Evolutionary conservation across 2,888 invertebrate genomes (phyloP).

Genomic region (Drosophila birchii): DNA sequence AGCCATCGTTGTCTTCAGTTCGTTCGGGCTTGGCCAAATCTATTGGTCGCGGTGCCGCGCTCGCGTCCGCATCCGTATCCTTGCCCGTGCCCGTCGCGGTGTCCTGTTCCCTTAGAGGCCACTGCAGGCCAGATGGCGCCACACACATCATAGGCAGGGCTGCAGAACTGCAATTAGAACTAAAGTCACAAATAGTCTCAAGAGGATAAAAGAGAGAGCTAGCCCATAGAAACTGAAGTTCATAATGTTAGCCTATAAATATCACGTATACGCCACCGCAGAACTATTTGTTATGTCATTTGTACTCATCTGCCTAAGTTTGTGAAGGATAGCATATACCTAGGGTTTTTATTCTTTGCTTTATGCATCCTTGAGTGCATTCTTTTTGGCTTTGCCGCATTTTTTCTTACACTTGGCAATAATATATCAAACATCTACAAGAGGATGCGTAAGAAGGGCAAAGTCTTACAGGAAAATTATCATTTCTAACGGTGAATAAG

Average conservation of each 20-base stretch:
- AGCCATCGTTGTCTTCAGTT: conserved; percentile 75
- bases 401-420: background rate
- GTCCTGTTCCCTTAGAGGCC: conserved; percentile 10
- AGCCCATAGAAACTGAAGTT: background rate
- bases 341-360: background rate
- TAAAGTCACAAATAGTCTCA: background rate
- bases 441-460: background rate
- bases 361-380: background rate
- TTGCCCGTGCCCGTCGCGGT: conserved; percentile 7
- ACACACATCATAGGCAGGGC: conserved; percentile 23
- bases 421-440: background rate
- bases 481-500: no score
- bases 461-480: no score
- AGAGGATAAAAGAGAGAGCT: background rate
- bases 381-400: background rate
- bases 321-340: background rate
- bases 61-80: conserved; percentile 39
- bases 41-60: conserved; percentile 74
- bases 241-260: background rate
- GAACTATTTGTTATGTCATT: background rate
- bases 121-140: conserved; percentile 60
- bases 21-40: conserved; percentile 75
- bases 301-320: background rate
- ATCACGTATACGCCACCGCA: background rate
- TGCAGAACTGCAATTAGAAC: conserved; percentile 15